Evolutionary conservation across 2,113 vertebrate species (phyloP).

Genomic region (Cercocebus atys): DNA sequence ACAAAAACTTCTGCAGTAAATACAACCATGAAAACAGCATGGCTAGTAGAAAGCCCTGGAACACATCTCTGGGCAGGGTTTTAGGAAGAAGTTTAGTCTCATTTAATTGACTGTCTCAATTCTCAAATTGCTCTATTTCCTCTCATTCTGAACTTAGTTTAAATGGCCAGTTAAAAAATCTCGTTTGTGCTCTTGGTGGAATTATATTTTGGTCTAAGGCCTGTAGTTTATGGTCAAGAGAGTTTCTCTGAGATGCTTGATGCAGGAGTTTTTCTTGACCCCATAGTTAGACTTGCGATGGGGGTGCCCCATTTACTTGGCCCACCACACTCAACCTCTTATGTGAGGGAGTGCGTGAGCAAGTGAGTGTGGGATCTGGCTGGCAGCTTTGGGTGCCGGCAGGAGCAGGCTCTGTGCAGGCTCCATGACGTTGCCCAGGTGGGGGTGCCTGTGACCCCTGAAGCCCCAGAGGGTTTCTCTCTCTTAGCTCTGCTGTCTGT

Average conservation of each 20-base stretch:
- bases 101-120: neutral
- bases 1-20: conserved; percentile 30
- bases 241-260: neutral
- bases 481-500: too few species aligned
- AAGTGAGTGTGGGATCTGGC: too few species aligned
- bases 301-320: too few species aligned
- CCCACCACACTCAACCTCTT: too few species aligned
- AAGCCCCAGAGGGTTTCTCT: too few species aligned
- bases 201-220: neutral
- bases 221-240: neutral
- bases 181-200: neutral
- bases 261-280: too few species aligned
- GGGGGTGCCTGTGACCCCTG: too few species aligned
- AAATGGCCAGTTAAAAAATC: neutral
- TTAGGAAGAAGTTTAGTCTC: neutral
- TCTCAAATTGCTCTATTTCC: neutral
- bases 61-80: neutral
- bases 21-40: neutral
- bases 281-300: too few species aligned
- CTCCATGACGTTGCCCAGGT: too few species aligned
- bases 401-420: too few species aligned
- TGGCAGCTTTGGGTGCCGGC: too few species aligned
- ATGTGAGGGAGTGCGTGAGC: too few species aligned
- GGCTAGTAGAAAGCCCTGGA: neutral
- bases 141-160: neutral